Base-by-base conservation (phyloP, 2,888 invertebrate genomes). In the Drosophila pseudotalamancana region DNA sequence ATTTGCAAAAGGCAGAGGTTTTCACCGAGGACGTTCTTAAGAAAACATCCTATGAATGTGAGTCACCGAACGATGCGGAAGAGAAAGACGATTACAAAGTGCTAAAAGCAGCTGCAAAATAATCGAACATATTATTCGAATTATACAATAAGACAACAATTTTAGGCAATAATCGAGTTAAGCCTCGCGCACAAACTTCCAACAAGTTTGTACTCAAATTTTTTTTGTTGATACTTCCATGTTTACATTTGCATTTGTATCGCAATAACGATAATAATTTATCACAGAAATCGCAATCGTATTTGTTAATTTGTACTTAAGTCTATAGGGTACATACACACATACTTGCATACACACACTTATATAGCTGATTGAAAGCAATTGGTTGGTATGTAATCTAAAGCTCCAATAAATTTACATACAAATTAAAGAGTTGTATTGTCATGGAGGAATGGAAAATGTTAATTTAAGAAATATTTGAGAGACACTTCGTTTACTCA, bases 21-120 rank as follows among this genome's bases (percentile, higher is more conserved):
- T 94, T 97, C 80, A 94, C 95, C 53, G 98, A 98, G 90, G 95
- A 95, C 85, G 97, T 95, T 48, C 91, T 98, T 85, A 96, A 97
- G 74, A 91, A 97, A 79, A 95, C 96, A 62, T 98, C 98, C 6
- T 98, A 97, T 91, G 98, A 98, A 85, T 97, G 98, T 89, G 98
- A 98, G 91, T 95, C 96, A 16, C 97, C 98, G 0, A 97, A 96
- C 73, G 97, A 95, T 91, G 95, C 95, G 78, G 94, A 95, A 72
- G 98, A 98, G 90, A 97, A 97, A 90, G 97, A 97, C 88, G 94
- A 97, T 72, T 95, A 96, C 90, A 98, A 98, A 92, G 93, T 93
- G 74, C 92, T 97, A 62, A 95, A 94, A 92, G 93, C 92, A 92
- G 93, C 92, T 61, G 93, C 93, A 79, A 88, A 83, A 27, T 88